phyloP scores from a whole-genome alignment of 2,113 vertebrate genomes.

The Dasyornis broadbenti region DNA sequence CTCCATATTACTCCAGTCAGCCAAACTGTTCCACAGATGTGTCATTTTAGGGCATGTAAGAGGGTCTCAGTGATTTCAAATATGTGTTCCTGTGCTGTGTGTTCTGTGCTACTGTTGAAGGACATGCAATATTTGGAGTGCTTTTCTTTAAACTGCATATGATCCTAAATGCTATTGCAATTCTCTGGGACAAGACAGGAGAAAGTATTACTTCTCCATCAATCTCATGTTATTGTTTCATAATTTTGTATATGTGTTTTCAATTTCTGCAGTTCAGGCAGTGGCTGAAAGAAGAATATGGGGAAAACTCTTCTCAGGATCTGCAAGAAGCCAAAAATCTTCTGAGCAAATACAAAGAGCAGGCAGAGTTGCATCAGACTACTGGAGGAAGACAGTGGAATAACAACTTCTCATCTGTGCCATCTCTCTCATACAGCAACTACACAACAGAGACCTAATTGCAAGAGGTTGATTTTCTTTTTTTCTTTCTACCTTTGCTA shows the following conservation, averaged over 20 bases:
- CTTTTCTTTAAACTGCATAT: neutral
- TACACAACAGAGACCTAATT: constrained; percentile 70
- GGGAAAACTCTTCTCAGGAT: constrained; percentile 85
- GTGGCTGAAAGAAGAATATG: constrained; percentile 85
- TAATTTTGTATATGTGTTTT: neutral
- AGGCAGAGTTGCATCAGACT: constrained; percentile 54
- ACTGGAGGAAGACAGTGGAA: constrained; percentile 69
- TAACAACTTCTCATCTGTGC: constrained; percentile 63
- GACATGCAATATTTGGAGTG: neutral
- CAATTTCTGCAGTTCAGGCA: constrained; percentile 78
- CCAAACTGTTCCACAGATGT: neutral
- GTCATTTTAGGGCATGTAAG: neutral
- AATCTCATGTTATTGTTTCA: neutral
- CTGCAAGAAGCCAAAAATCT: constrained; percentile 82
- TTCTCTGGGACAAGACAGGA: neutral
- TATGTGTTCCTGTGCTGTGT: neutral
- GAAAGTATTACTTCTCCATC: neutral
- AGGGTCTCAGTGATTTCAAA: neutral
- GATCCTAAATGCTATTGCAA: neutral
- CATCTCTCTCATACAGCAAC: constrained; percentile 65
- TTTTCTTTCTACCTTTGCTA: neutral
- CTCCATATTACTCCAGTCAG: neutral
- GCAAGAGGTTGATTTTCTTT: neutral
- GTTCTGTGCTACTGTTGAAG: neutral
- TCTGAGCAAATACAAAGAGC: constrained; percentile 77